Evolutionary conservation across 1,140 invertebrate genomes (phyloP).

Genomic region (Drosophila equinoxialis): DNA sequence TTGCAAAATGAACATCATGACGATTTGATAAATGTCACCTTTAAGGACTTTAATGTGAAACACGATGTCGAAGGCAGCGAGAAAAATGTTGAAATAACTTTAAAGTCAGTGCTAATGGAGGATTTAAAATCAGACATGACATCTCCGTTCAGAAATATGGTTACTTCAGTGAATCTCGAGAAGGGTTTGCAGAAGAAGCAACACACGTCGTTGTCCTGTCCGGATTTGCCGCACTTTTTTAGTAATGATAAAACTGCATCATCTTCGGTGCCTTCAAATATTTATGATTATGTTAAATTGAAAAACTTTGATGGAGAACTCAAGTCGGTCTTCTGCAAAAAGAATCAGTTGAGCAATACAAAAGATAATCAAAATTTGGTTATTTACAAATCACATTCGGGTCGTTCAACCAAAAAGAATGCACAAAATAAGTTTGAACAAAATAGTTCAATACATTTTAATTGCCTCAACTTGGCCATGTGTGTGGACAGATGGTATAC

Average conservation of each 20-base stretch:
- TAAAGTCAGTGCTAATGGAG: constrained; percentile 94
- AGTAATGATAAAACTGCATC: constrained; percentile 54
- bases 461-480: constrained; percentile 94
- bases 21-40: constrained; percentile 89
- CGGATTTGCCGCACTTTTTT: constrained; percentile 85
- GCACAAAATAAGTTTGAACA: constrained; percentile 39
- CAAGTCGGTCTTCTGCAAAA: constrained; percentile 34
- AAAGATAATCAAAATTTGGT: constrained; percentile 67
- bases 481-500: constrained; percentile 97
- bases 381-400: constrained; percentile 61
- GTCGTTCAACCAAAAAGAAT: constrained; percentile 18
- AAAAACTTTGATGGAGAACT: constrained; percentile 39
- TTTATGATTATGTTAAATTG: constrained; percentile 85
- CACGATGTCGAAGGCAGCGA: constrained; percentile 86
- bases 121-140: constrained; percentile 90
- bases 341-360: constrained; percentile 36
- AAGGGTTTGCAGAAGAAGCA: constrained; percentile 55
- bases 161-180: constrained; percentile 87
- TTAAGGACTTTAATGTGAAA: constrained; percentile 91
- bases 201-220: constrained; percentile 92
- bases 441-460: constrained; percentile 90
- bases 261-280: constrained; percentile 87
- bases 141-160: constrained; percentile 91
- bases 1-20: constrained; percentile 86
- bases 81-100: constrained; percentile 89